Evolutionary conservation across 1,140 invertebrate genomes (phyloP).

Genomic region (Trichonephila clavata): DNA sequence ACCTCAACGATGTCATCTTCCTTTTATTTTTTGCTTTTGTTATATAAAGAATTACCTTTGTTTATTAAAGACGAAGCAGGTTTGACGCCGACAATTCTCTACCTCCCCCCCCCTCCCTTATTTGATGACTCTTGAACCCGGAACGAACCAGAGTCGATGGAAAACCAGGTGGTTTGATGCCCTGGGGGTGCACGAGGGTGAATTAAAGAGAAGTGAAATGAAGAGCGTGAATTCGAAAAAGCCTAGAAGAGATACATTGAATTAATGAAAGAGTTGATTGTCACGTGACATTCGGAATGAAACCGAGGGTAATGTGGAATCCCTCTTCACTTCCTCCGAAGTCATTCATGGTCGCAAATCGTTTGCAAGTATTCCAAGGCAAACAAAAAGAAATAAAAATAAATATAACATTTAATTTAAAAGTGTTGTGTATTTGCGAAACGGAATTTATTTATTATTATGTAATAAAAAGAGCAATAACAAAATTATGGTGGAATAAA

Average conservation of each 20-base stretch:
- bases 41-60: slow-evolving; percentile 48
- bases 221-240: slow-evolving; percentile 36
- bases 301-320: background rate
- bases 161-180: slow-evolving; percentile 70
- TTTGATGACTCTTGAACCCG: slow-evolving; percentile 65
- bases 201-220: slow-evolving; percentile 52
- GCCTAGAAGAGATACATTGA: slow-evolving; percentile 20
- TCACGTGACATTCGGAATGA: background rate
- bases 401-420: too few species aligned
- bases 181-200: slow-evolving; percentile 40
- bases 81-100: slow-evolving; percentile 70
- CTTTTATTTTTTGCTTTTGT: slow-evolving; percentile 17
- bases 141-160: slow-evolving; percentile 34
- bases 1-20: slow-evolving; percentile 36
- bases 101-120: slow-evolving; percentile 6
- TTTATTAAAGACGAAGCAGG: slow-evolving; percentile 76
- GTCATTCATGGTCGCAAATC: background rate
- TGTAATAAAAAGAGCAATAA: too few species aligned
- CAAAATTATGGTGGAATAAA: too few species aligned
- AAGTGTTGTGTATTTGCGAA: too few species aligned
- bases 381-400: too few species aligned
- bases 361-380: background rate
- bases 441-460: too few species aligned
- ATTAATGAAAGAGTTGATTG: slow-evolving; percentile 10
- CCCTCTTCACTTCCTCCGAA: background rate